Percentiles rank a stretch among this genome's conserved stretches.
Conservation (phyloP, 2,113 vertebrate species). For the Macquaria ambigua region DNA sequence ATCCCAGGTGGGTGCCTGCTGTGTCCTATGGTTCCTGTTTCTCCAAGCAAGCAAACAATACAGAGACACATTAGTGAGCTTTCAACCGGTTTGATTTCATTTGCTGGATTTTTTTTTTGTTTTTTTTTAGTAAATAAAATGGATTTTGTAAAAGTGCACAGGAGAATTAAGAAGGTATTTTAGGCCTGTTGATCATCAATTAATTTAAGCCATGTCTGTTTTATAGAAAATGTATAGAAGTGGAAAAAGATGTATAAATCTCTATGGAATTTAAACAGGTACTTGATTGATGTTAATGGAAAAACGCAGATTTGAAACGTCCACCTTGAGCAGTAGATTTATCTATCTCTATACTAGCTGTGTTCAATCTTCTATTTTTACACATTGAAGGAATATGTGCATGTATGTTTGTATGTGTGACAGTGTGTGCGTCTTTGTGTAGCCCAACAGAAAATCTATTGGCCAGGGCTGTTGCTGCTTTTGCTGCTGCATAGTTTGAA, state of each 20-base stretch:
- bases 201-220: conserved; percentile 85
- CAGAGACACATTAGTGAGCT: conserved; percentile 47
- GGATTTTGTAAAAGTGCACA: conserved; percentile 70
- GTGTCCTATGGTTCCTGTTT: conserved; percentile 57
- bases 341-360: conserved; percentile 68
- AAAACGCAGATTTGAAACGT: conserved; percentile 76
- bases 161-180: conserved; percentile 71
- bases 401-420: conserved; percentile 74
- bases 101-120: conserved; percentile 26
- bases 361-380: conserved; percentile 82
- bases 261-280: conserved; percentile 70
- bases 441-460: conserved; percentile 62
- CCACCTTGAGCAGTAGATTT: conserved; percentile 76
- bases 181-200: conserved; percentile 74
- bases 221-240: conserved; percentile 82
- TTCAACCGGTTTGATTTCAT: conserved; percentile 55
- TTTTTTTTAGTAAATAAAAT: conserved; percentile 47
- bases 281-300: conserved; percentile 74
- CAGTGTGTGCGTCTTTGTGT: conserved; percentile 71
- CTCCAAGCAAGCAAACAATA: conserved; percentile 44
- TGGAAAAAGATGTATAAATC: conserved; percentile 76
- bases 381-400: conserved; percentile 74
- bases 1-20: conserved; percentile 62
- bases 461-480: conserved; percentile 55
- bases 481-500: conserved; percentile 74